These are phyloP conservation scores for Monomorium pharaonis DNA, from an alignment of 1,140 invertebrate species.

Conservation along the genomic window DNA sequence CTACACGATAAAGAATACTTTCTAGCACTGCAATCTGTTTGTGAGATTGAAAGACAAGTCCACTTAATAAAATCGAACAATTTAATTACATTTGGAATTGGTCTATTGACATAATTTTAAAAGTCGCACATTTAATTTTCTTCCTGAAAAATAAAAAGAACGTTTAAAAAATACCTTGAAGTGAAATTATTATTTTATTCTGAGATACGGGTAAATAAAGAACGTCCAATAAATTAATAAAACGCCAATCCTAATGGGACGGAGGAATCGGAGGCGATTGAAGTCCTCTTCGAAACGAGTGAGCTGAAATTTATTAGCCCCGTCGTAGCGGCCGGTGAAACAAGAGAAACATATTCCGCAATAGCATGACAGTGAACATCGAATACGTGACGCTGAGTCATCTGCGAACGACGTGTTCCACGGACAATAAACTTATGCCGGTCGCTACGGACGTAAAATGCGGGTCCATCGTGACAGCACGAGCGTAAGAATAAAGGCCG, in stretches of 20 bases:
- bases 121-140: too few species aligned
- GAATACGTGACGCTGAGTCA: conserved; percentile 42
- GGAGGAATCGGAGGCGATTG: neutral
- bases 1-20: neutral
- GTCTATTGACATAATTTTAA: too few species aligned
- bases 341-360: conserved; percentile 39
- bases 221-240: neutral
- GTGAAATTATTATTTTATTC: neutral
- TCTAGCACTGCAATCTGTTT: neutral
- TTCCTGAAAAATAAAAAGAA: neutral
- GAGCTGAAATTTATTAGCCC: conserved; percentile 20
- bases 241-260: neutral
- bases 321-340: neutral
- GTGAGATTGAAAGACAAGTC: neutral
- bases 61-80: neutral
- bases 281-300: neutral
- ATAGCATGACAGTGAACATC: conserved; percentile 17
- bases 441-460: conserved; percentile 49
- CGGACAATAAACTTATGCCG: conserved; percentile 53
- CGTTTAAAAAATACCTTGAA: neutral
- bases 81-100: neutral
- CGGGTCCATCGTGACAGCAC: conserved; percentile 50
- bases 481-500: conserved; percentile 50
- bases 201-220: neutral
- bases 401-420: conserved; percentile 37